phyloP scores from a whole-genome alignment of 2,888 invertebrate species.

The Tanytarsus gracilentus region DNA sequence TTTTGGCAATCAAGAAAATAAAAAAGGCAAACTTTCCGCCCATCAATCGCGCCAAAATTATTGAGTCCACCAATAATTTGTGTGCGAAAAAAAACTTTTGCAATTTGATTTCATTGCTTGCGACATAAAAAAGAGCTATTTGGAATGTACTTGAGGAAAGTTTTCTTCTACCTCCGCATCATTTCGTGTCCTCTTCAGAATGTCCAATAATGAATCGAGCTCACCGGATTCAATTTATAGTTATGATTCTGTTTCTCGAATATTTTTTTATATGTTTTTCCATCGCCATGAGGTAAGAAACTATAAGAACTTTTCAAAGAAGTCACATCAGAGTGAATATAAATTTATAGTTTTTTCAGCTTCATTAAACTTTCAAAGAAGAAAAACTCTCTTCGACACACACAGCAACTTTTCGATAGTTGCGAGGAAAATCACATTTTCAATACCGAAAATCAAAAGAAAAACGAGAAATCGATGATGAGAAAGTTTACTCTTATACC shows the following conservation, averaged over 20 bases:
- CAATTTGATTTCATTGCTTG: conserved; percentile 22
- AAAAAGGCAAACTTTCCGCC: background rate
- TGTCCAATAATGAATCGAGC: too few species aligned
- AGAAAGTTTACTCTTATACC: background rate
- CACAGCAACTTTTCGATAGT: background rate
- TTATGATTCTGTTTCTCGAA: background rate
- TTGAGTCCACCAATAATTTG: too few species aligned
- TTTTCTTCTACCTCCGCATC: background rate
- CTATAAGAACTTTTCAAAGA: background rate
- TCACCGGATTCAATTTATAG: conserved; percentile 4
- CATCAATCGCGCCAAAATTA: background rate
- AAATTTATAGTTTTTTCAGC: conserved; percentile 27
- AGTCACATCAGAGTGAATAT: conserved; percentile 16
- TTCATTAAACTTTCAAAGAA: conserved; percentile 19
- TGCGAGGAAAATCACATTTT: too few species aligned
- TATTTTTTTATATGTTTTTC: background rate
- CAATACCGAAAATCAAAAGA: background rate
- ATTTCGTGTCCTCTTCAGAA: background rate
- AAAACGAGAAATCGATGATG: background rate
- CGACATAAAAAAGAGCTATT: conserved; percentile 13
- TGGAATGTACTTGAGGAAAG: background rate
- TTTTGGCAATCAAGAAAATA: too few species aligned
- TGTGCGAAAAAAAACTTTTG: conserved; percentile 1
- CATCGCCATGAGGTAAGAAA: background rate
- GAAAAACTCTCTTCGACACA: conserved; percentile 5